Evolutionary conservation across 2,113 vertebrate species (phyloP).

Genomic region (Hoplias malabaricus): DNA sequence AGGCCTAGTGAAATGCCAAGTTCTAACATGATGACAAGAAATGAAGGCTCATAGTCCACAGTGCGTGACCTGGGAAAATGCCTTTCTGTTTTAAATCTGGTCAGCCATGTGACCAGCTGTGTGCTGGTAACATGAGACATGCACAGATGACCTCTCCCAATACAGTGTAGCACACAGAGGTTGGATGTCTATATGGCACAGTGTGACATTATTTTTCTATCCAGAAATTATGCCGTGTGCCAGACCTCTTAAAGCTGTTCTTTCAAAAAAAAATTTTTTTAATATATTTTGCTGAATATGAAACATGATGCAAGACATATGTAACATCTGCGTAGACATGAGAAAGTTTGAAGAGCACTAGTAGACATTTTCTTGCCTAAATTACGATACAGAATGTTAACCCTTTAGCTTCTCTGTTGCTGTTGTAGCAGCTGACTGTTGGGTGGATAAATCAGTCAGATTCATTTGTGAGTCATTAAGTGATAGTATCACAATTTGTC

Average conservation of each 20-base stretch:
- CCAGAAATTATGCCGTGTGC: not conserved
- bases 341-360: not conserved
- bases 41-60: not conserved
- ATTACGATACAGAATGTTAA: too few species aligned
- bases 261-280: not conserved
- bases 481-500: too few species aligned
- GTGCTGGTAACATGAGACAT: not conserved
- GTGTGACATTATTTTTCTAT: not conserved
- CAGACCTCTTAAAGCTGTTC: not conserved
- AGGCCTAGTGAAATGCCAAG: not conserved
- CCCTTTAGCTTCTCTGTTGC: too few species aligned
- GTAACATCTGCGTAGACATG: not conserved
- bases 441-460: too few species aligned
- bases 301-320: not conserved
- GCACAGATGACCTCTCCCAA: slow-evolving; percentile 2
- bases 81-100: slow-evolving; percentile 8
- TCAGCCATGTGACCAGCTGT: not conserved
- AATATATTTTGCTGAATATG: not conserved
- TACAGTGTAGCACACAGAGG: not conserved
- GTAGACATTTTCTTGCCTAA: not conserved
- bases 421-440: too few species aligned
- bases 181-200: not conserved
- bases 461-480: too few species aligned
- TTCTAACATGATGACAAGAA: not conserved
- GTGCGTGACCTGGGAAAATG: not conserved